Evolutionary conservation across 2,113 vertebrate genomes (phyloP).

Genomic region (Mesocricetus auratus): DNA sequence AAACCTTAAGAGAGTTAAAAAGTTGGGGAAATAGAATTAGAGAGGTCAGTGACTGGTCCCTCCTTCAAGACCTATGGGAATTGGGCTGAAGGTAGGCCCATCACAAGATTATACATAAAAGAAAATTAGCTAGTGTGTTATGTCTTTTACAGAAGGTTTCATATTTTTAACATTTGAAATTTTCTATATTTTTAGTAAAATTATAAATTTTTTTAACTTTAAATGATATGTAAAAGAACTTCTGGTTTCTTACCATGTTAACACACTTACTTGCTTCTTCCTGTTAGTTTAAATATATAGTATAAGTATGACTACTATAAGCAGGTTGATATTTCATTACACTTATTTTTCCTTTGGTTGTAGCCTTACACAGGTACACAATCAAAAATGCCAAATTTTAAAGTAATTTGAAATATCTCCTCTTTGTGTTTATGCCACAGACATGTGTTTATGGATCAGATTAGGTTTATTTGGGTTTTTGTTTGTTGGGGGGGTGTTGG

Average conservation of each 20-base stretch:
- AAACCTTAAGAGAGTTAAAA: background rate
- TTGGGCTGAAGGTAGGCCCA: background rate
- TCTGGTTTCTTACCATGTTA: conserved; percentile 16
- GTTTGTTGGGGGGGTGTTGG: background rate
- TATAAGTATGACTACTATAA: conserved; percentile 23
- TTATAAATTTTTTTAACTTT: conserved; percentile 29
- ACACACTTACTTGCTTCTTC: conserved; percentile 28
- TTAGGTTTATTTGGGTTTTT: conserved; percentile 44
- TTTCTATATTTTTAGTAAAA: conserved; percentile 23
- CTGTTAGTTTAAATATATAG: background rate
- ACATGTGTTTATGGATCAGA: background rate
- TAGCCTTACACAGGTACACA: conserved; percentile 12
- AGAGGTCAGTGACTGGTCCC: background rate
- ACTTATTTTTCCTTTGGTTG: conserved; percentile 16
- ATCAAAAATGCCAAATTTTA: conserved; percentile 32
- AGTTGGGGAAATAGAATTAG: background rate
- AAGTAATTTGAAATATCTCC: conserved; percentile 54
- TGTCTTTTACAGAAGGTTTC: background rate
- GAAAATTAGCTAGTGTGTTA: background rate
- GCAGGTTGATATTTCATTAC: conserved; percentile 35
- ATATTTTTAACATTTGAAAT: conserved; percentile 11
- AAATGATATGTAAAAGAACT: conserved; percentile 48
- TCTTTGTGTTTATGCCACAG: conserved; percentile 13
- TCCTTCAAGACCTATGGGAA: background rate
- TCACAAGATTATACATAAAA: background rate